Percentiles rank a stretch among this genome's conserved stretches.
These are phyloP conservation scores for Hemicentrotus pulcherrimus DNA, from an alignment of 35 echinoderm and acorn worm genomes.

Conservation along the genomic window DNA sequence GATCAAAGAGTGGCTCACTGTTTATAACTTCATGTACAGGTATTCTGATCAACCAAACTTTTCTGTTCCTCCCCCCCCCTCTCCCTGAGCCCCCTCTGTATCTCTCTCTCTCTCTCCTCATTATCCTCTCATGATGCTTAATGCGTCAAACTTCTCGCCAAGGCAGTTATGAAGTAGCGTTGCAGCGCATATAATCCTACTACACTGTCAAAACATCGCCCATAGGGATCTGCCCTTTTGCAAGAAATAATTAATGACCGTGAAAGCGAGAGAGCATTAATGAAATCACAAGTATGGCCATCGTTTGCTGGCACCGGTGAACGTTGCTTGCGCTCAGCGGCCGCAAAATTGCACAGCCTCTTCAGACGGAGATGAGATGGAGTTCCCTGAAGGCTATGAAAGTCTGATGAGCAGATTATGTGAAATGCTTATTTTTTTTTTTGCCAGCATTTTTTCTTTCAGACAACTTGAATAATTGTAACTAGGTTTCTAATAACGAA, in stretches of 20 bases:
- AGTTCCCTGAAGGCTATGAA: not conserved
- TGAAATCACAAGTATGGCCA: constrained; percentile 1
- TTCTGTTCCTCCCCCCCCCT: not conserved
- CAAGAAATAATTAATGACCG: constrained; percentile 19
- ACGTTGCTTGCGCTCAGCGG: not conserved
- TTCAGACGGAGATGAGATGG: not conserved
- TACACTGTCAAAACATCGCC: not conserved
- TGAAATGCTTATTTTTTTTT: too few species aligned
- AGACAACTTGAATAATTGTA: too few species aligned
- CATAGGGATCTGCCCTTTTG: not conserved
- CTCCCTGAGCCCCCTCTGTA: too few species aligned
- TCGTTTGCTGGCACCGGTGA: not conserved
- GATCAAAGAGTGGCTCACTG: too few species aligned
- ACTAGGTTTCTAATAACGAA: too few species aligned
- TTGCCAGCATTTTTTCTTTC: too few species aligned
- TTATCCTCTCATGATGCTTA: not conserved
- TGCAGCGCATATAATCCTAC: not conserved
- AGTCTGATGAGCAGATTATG: not conserved
- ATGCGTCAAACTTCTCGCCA: not conserved
- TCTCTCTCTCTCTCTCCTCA: not conserved
- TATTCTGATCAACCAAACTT: too few species aligned
- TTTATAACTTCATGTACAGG: too few species aligned
- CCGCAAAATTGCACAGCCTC: not conserved
- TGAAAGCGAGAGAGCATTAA: not conserved
- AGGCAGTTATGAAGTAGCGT: not conserved